A percentile compares a stretch with the other conserved stretches of the same genome.
phyloP scores from a whole-genome alignment of 2,797 vertebrate genomes.

The Trichosurus vulpecula region DNA sequence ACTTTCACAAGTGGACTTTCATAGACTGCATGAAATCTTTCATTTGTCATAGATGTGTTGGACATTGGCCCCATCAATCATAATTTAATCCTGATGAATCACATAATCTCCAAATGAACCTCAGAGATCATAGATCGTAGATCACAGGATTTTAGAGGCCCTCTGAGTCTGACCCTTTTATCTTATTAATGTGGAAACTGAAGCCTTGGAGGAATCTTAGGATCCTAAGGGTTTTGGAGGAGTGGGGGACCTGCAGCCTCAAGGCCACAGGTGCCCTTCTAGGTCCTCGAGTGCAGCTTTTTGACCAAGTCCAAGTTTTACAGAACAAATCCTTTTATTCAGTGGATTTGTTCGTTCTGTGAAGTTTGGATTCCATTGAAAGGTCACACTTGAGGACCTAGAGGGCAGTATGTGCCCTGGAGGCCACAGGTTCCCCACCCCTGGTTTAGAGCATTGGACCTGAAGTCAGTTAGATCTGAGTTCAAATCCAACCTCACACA shows the following conservation, averaged over 20 bases:
- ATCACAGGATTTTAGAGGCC: background rate
- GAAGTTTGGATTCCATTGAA: too few species aligned
- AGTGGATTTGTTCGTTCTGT: too few species aligned
- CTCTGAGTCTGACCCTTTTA: background rate
- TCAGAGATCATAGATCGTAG: slow-evolving; percentile 35
- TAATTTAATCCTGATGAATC: background rate
- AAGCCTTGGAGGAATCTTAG: background rate
- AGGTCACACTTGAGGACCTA: too few species aligned
- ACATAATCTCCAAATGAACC: background rate
- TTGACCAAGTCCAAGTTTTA: too few species aligned
- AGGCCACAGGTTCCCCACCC: too few species aligned
- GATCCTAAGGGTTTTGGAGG: too few species aligned
- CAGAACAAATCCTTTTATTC: too few species aligned
- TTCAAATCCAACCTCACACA: background rate
- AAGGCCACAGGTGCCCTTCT: too few species aligned
- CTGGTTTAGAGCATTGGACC: too few species aligned
- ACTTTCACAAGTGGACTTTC: slow-evolving; percentile 35
- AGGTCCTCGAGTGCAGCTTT: too few species aligned
- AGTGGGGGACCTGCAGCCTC: too few species aligned
- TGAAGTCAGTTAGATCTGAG: background rate
- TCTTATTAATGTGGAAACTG: background rate
- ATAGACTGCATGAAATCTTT: slow-evolving; percentile 34
- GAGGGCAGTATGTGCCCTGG: too few species aligned
- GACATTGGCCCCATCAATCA: background rate
- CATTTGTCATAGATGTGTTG: background rate